phyloP scores from a whole-genome alignment of 2,113 vertebrate genomes.

The Scatophagus argus region DNA sequence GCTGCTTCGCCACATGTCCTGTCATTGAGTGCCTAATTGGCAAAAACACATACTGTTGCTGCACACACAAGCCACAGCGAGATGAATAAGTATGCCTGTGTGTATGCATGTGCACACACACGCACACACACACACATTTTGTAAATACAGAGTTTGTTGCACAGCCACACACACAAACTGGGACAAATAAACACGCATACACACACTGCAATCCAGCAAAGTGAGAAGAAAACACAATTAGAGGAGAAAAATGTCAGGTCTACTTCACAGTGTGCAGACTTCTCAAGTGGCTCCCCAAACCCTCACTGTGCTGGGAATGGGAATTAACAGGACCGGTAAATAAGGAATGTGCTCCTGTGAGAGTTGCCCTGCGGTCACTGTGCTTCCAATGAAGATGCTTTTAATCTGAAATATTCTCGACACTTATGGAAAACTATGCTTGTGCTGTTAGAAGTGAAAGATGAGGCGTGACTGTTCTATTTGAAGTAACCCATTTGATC shows the following conservation, averaged over 20 bases:
- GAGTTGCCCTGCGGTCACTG: conserved; percentile 54
- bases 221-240: conserved; percentile 75
- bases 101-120: conserved; percentile 10
- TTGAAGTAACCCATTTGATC: conserved; percentile 35
- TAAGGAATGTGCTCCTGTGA: conserved; percentile 56
- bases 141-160: conserved; percentile 35
- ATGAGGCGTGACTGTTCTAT: conserved; percentile 8
- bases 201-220: conserved; percentile 50
- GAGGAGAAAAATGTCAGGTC: conserved; percentile 76
- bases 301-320: conserved; percentile 67
- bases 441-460: conserved; percentile 1
- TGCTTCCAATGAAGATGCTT: conserved; percentile 47
- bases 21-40: conserved; percentile 83
- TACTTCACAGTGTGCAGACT: conserved; percentile 64
- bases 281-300: conserved; percentile 52
- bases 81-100: conserved; percentile 63
- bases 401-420: conserved; percentile 59
- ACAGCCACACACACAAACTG: conserved; percentile 20
- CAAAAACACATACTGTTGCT: conserved; percentile 70
- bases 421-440: conserved; percentile 22
- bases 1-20: conserved; percentile 82
- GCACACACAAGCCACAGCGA: conserved; percentile 55
- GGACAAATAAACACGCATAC: conserved; percentile 36
- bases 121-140: conserved; percentile 13
- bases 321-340: conserved; percentile 69